phyloP scores from a whole-genome alignment of 2,113 vertebrate species.

The Trochalopteron elliotii region DNA sequence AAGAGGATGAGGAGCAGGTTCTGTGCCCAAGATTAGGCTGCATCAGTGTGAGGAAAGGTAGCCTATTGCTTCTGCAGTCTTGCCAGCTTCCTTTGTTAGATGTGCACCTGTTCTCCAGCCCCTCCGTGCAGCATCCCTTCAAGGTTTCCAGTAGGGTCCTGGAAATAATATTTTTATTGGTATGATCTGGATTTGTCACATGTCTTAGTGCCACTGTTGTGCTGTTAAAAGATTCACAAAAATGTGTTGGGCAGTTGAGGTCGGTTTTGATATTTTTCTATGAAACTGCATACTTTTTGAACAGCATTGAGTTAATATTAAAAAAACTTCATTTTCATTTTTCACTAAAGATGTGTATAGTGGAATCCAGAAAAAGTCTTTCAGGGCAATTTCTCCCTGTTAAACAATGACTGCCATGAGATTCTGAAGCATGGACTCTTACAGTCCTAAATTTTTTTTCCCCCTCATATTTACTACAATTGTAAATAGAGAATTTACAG shows the following conservation, averaged over 20 bases:
- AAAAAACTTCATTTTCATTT: not conserved
- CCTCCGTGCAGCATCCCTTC: not conserved
- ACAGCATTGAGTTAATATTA: not conserved
- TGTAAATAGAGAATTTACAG: not conserved
- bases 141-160: not conserved
- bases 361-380: not conserved
- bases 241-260: not conserved
- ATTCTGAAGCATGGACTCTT: not conserved
- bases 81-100: not conserved
- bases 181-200: not conserved
- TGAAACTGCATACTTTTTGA: not conserved
- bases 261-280: not conserved
- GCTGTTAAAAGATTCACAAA: not conserved
- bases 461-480: not conserved
- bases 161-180: not conserved
- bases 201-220: not conserved
- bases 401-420: not conserved
- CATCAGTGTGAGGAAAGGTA: not conserved
- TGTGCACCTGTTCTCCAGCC: not conserved
- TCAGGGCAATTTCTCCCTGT: not conserved
- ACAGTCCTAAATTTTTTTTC: accelerated
- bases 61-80: not conserved
- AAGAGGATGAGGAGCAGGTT: not conserved
- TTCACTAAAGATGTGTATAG: not conserved
- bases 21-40: not conserved